Evolutionary conservation across 2,797 vertebrate species (phyloP).

Genomic region (Graptemys geographica): DNA sequence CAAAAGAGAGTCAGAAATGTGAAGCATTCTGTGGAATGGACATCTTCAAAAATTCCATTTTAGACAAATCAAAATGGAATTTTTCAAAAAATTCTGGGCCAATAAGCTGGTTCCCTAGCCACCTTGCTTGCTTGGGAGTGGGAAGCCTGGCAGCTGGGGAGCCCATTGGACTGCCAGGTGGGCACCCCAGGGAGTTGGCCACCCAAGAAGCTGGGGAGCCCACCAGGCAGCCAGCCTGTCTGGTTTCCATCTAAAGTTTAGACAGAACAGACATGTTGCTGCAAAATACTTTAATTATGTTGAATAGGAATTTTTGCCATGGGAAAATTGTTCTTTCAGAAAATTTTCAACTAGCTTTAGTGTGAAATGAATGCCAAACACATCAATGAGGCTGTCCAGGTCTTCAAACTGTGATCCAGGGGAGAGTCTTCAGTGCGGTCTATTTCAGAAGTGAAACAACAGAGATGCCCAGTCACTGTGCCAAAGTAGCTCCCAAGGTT

Average conservation of each 20-base stretch:
- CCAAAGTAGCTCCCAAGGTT: not conserved
- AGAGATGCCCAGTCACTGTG: not conserved
- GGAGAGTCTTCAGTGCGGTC: not conserved
- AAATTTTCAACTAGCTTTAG: not conserved
- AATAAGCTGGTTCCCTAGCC: not conserved
- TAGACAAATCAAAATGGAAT: not conserved
- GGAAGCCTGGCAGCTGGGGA: no score
- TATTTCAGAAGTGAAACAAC: not conserved
- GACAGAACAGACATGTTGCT: not conserved
- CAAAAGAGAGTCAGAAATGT: not conserved
- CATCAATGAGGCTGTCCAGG: not conserved
- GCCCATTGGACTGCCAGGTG: not conserved
- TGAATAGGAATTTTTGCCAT: not conserved
- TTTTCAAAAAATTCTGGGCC: not conserved
- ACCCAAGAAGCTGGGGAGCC: not conserved
- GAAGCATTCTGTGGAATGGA: not conserved
- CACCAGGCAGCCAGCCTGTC: not conserved
- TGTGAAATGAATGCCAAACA: not conserved
- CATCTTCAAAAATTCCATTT: not conserved
- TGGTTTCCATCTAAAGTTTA: not conserved
- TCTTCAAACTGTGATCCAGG: not conserved
- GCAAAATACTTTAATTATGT: not conserved
- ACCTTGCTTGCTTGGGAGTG: not conserved
- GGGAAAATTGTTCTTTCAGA: not conserved
- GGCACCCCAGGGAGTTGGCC: no score